Conservation (phyloP, 1,140 invertebrate species). For the Ceratitis capitata region DNA sequence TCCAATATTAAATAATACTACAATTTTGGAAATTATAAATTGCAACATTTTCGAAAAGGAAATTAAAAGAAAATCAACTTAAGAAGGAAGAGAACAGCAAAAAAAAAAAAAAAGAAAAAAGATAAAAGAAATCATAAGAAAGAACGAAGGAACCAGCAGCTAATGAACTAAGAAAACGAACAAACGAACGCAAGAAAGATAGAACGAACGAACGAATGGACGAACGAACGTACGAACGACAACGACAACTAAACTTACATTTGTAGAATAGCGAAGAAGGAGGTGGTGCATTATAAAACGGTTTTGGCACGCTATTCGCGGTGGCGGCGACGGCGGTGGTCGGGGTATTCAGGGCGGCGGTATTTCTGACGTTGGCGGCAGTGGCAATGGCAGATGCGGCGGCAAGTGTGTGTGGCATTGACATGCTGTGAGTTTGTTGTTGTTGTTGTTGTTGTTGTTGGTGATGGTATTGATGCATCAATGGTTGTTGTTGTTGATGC, state of each 20-base stretch:
- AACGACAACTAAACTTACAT: conserved; percentile 64
- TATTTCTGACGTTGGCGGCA: conserved; percentile 34
- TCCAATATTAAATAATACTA: neutral
- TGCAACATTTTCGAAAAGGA: conserved; percentile 37
- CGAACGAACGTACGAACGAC: too few species aligned
- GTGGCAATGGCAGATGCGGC: conserved; percentile 47
- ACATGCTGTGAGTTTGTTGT: conserved; percentile 44
- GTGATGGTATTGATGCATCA: neutral
- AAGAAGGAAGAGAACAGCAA: neutral
- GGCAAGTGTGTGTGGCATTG: conserved; percentile 37
- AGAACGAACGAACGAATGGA: conserved; percentile 44
- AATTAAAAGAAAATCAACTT: neutral
- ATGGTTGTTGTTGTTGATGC: conserved; percentile 31
- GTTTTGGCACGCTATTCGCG: conserved; percentile 45
- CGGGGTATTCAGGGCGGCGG: conserved; percentile 43
- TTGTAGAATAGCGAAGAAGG: conserved; percentile 61
- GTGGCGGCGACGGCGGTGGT: conserved; percentile 45
- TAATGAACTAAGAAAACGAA: conserved; percentile 40
- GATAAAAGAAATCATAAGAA: neutral
- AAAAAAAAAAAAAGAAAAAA: conserved; percentile 35
- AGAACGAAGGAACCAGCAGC: conserved; percentile 32
- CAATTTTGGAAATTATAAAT: conserved; percentile 25
- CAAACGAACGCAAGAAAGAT: conserved; percentile 46
- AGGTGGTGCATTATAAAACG: conserved; percentile 52
- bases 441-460: conserved; percentile 40